Conservation (phyloP, 2,113 vertebrate species). For the Cryptotis parvus region DNA sequence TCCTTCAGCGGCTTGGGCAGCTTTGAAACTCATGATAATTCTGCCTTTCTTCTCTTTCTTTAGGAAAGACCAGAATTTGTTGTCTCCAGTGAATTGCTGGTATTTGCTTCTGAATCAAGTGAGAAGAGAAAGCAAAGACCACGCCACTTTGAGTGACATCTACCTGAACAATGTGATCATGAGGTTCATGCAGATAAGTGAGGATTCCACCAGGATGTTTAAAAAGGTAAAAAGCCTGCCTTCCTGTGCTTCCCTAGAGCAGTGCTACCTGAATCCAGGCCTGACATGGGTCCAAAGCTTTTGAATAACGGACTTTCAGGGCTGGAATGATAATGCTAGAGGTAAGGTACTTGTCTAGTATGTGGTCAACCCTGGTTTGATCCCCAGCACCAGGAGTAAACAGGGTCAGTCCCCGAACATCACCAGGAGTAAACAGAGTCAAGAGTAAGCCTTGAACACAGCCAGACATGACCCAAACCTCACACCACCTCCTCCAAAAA, state of each 20-base stretch:
- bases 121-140: slow-evolving; percentile 98
- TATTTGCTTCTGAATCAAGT: slow-evolving; percentile 99
- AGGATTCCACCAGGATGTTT: slow-evolving; percentile 98
- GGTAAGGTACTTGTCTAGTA: too few relatives aligned
- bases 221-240: slow-evolving; percentile 92
- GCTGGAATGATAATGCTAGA: too few relatives aligned
- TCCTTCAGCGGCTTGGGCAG: not conserved
- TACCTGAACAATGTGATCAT: slow-evolving; percentile 99
- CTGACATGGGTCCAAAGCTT: not conserved
- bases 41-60: slow-evolving; percentile 60
- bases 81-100: slow-evolving; percentile 99
- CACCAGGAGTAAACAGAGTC: too few relatives aligned
- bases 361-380: too few relatives aligned
- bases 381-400: too few relatives aligned
- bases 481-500: too few relatives aligned
- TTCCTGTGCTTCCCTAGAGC: rapidly evolving
- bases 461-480: too few relatives aligned
- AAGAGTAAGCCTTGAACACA: too few relatives aligned
- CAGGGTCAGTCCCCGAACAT: too few relatives aligned
- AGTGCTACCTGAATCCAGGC: rapidly evolving
- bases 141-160: slow-evolving; percentile 97
- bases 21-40: slow-evolving; percentile 19
- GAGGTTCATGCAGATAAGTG: slow-evolving; percentile 99
- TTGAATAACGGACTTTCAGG: not conserved
- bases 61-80: slow-evolving; percentile 98